A percentile compares a stretch with the other conserved stretches of the same genome.
These are phyloP conservation scores for Propithecus deckenii DNA, from an alignment of 2,797 vertebrate genomes.

Conservation along the genomic window DNA sequence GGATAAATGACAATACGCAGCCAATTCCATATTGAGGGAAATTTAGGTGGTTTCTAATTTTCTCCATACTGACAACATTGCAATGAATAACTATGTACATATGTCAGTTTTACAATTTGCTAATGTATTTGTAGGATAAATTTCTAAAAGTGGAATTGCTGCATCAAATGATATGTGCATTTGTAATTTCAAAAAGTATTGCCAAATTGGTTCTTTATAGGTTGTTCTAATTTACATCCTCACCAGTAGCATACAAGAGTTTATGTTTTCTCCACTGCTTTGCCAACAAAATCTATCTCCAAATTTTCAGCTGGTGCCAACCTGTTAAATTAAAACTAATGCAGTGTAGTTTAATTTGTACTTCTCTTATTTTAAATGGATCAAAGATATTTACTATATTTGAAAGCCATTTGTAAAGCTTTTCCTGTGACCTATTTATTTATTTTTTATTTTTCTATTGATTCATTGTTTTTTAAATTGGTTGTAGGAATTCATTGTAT, in stretches of 20 bases:
- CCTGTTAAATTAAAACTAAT: not conserved
- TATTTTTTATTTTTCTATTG: not conserved
- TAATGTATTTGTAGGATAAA: not conserved
- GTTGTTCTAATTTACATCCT: not conserved
- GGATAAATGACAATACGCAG: not conserved
- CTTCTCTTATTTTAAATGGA: not conserved
- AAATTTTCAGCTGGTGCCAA: not conserved
- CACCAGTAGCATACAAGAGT: not conserved
- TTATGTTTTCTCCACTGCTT: not conserved
- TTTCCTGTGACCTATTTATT: not conserved
- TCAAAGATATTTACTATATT: not conserved
- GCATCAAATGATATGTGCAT: not conserved
- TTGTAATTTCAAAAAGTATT: constrained; percentile 21
- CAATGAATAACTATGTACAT: not conserved
- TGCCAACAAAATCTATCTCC: not conserved
- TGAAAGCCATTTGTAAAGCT: not conserved
- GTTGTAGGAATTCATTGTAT: not conserved
- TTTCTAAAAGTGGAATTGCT: not conserved
- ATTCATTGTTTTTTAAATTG: not conserved
- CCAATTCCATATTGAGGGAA: not conserved
- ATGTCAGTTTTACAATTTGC: not conserved
- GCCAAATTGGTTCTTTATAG: not conserved
- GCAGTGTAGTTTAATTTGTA: not conserved
- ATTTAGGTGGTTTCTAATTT: not conserved
- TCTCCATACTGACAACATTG: not conserved